Evolutionary conservation across 1,140 invertebrate species (phyloP).

Genomic region (Lasioglossum albipes): DNA sequence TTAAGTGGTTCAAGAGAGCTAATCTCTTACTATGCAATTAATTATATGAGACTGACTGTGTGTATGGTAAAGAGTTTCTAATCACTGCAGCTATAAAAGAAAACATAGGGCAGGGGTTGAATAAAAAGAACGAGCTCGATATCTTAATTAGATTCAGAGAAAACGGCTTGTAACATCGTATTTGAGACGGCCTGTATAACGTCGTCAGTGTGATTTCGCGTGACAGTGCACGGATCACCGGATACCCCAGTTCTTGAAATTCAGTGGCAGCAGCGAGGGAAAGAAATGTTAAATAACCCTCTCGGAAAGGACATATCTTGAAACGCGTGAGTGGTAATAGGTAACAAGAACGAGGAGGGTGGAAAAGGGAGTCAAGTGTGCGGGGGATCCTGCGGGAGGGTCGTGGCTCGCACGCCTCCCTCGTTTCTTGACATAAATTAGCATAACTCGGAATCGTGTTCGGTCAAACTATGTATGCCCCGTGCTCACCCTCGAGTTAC

Average conservation of each 20-base stretch:
- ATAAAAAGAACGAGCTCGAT: too few species aligned
- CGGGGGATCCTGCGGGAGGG: constrained; percentile 42
- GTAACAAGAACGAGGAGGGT: constrained; percentile 26
- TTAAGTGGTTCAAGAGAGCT: too few species aligned
- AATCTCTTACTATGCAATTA: too few species aligned
- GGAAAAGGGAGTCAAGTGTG: constrained; percentile 32
- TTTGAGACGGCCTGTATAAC: not conserved
- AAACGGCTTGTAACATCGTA: too few species aligned
- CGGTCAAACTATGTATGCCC: constrained; percentile 32
- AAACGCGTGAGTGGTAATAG: constrained; percentile 40
- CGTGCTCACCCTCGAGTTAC: constrained; percentile 33
- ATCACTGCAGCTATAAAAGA: too few species aligned
- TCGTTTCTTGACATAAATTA: constrained; percentile 67
- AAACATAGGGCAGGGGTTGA: too few species aligned
- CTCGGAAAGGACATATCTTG: constrained; percentile 28
- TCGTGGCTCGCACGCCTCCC: constrained; percentile 53
- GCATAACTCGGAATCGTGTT: constrained; percentile 63
- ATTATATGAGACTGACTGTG: too few species aligned
- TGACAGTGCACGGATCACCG: not conserved
- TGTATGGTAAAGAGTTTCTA: too few species aligned
- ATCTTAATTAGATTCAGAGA: too few species aligned
- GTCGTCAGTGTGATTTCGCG: not conserved
- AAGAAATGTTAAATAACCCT: not conserved
- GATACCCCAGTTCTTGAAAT: constrained; percentile 7
- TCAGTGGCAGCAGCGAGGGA: not conserved